Evolutionary conservation across 2,797 vertebrate species (phyloP).

Genomic region (Myotis findleyi): DNA sequence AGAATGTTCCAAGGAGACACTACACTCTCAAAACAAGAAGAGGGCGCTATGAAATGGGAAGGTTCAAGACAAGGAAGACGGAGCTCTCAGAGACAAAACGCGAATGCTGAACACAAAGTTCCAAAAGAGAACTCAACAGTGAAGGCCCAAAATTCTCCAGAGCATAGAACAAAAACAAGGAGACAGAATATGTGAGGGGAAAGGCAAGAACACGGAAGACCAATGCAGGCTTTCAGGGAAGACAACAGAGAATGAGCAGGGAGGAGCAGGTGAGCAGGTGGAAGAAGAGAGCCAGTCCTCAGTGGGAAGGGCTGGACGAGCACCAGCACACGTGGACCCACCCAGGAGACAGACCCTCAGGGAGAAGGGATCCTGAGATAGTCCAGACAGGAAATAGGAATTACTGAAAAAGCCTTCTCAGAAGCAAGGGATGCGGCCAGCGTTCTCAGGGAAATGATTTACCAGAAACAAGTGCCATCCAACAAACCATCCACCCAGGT

Average conservation of each 20-base stretch:
- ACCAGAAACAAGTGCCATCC: rapidly evolving
- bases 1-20: not conserved
- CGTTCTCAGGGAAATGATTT: not conserved
- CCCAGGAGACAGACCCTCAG: rapidly evolving
- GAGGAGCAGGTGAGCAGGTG: no score
- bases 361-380: not conserved
- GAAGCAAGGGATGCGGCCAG: not conserved
- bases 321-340: not conserved
- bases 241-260: not conserved
- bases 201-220: not conserved
- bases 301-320: not conserved
- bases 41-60: not conserved
- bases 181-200: not conserved
- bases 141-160: not conserved
- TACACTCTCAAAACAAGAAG: not conserved
- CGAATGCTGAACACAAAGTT: not conserved
- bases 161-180: not conserved
- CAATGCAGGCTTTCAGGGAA: not conserved
- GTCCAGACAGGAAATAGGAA: not conserved
- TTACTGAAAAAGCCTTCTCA: not conserved
- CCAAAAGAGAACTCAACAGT: not conserved
- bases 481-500: rapidly evolving
- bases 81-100: not conserved
- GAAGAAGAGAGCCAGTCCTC: not conserved
- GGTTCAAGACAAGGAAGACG: no score